These are phyloP conservation scores for Caenorhabditis sulstoni DNA, from an alignment of 2,888 invertebrate species.

Conservation along the genomic window DNA sequence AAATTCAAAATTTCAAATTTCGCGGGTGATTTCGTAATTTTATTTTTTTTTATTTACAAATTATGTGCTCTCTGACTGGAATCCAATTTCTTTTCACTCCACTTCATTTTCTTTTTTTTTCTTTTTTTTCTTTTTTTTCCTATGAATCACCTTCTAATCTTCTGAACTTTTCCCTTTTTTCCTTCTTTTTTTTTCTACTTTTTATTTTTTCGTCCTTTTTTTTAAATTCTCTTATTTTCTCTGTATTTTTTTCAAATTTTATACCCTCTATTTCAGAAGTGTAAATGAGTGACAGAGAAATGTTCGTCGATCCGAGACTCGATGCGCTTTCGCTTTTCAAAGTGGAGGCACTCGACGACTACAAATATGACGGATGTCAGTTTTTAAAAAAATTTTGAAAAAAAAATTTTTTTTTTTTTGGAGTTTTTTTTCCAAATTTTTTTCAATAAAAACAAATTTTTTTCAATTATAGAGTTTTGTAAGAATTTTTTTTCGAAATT, in stretches of 20 bases:
- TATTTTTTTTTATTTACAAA: too few relatives aligned
- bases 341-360: constrained; percentile 60
- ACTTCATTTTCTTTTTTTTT: neutral
- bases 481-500: too few relatives aligned
- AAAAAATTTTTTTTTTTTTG: neutral
- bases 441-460: too few relatives aligned
- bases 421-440: neutral
- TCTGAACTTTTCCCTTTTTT: neutral
- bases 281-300: constrained; percentile 56
- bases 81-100: neutral
- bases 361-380: constrained; percentile 56
- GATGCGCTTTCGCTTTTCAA: constrained; percentile 55
- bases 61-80: neutral
- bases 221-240: too few relatives aligned
- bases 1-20: too few relatives aligned
- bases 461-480: too few relatives aligned
- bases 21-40: too few relatives aligned
- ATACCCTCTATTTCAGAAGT: constrained; percentile 22
- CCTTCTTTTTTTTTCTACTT: too few relatives aligned
- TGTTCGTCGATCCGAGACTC: constrained; percentile 62
- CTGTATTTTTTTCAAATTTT: neutral
- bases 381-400: neutral
- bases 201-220: too few relatives aligned
- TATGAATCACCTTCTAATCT: constrained; percentile 11
- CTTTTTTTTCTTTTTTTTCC: neutral